These are phyloP conservation scores for Lissocephala sabroskyi DNA, from an alignment of 2,888 invertebrate species.

Conservation along the genomic window DNA sequence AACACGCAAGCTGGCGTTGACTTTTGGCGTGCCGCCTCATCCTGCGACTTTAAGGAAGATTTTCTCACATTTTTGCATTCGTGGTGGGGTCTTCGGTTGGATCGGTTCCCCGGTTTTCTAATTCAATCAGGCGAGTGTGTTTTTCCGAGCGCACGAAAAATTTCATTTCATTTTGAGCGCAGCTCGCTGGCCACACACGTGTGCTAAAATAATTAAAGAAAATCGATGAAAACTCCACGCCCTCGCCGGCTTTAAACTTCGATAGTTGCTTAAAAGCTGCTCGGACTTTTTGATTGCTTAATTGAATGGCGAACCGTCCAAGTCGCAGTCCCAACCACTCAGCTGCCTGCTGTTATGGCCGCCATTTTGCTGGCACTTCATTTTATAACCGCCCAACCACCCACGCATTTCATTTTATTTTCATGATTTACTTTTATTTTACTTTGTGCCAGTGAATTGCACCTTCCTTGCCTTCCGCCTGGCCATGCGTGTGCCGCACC, in stretches of 20 bases:
- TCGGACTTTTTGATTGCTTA: no score
- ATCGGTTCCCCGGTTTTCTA: neutral
- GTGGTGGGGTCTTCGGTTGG: neutral
- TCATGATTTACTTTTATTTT: constrained; percentile 39
- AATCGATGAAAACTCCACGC: constrained; percentile 31
- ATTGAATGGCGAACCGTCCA: no score
- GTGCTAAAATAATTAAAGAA: constrained; percentile 39
- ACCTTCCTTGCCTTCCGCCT: neutral
- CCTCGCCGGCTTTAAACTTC: no score
- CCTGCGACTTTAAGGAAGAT: no score
- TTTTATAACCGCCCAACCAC: constrained; percentile 27
- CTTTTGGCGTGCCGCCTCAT: neutral
- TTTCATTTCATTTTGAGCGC: neutral
- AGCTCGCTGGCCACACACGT: constrained; percentile 2
- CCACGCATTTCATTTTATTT: constrained; percentile 35
- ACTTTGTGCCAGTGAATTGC: constrained; percentile 29
- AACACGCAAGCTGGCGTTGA: constrained; percentile 11
- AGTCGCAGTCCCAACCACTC: neutral
- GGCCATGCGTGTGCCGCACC: neutral
- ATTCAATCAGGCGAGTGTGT: no score
- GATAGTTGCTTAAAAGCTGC: no score
- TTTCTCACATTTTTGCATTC: no score
- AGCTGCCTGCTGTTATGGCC: no score
- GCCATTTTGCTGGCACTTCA: constrained; percentile 41
- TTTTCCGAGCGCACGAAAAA: neutral